phyloP scores from a whole-genome alignment of 2,113 vertebrate species.

The Takifugu flavidus region DNA sequence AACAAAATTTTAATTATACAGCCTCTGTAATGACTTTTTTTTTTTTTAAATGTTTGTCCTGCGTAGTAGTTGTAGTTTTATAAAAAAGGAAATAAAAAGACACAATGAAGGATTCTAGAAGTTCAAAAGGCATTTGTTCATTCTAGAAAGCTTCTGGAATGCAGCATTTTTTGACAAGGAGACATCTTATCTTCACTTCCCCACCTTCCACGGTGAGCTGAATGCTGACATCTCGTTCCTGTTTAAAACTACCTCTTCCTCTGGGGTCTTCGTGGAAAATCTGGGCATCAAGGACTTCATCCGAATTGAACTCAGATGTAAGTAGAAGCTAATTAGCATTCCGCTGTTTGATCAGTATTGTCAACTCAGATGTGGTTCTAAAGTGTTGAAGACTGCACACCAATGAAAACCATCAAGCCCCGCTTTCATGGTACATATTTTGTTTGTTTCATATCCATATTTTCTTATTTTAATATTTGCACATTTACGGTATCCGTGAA shows the following conservation, averaged over 20 bases:
- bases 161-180: slow-evolving; percentile 92
- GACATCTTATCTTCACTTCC: slow-evolving; percentile 93
- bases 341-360: background rate
- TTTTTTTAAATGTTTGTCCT: slow-evolving; percentile 31
- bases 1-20: slow-evolving; percentile 35
- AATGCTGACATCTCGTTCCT: slow-evolving; percentile 94
- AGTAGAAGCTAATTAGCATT: slow-evolving; percentile 63
- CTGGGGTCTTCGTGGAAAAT: slow-evolving; percentile 94
- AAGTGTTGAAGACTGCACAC: background rate
- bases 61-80: background rate
- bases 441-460: background rate
- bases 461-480: background rate
- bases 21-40: slow-evolving; percentile 39
- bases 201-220: slow-evolving; percentile 93
- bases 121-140: background rate
- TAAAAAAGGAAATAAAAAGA: background rate
- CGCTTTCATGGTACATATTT: background rate
- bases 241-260: slow-evolving; percentile 91
- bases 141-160: slow-evolving; percentile 90
- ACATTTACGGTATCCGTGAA: background rate
- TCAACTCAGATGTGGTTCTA: background rate
- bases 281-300: slow-evolving; percentile 96
- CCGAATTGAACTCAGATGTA: slow-evolving; percentile 89
- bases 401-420: background rate
- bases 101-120: background rate